phyloP scores from a whole-genome alignment of 2,113 vertebrate genomes.

The Pteropus alecto region DNA sequence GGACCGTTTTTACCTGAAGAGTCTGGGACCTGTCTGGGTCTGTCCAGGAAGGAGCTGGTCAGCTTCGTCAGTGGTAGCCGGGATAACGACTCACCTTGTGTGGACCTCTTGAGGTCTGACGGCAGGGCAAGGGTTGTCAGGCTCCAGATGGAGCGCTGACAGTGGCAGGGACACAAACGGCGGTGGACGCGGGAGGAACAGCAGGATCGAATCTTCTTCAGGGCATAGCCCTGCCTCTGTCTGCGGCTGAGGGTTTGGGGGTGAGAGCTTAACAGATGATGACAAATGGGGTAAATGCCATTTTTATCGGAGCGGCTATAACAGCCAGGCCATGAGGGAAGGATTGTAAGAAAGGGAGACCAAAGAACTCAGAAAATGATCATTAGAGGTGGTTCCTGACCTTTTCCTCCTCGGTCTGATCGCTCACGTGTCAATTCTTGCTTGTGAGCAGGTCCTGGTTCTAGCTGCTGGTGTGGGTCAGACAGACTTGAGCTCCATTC shows the following conservation, averaged over 20 bases:
- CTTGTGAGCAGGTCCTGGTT: not conserved
- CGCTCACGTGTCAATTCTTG: fast-evolving
- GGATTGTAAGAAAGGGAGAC: not conserved
- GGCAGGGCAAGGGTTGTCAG: not conserved
- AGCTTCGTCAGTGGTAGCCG: fast-evolving
- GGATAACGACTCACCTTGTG: not conserved
- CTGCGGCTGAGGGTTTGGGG: not conserved
- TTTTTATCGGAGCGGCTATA: not conserved
- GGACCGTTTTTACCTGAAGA: not conserved
- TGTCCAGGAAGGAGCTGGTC: not conserved
- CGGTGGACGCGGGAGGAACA: too few relatives aligned
- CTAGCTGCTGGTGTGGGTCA: not conserved
- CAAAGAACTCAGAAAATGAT: not conserved
- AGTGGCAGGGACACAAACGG: not conserved
- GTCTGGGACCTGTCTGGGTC: not conserved
- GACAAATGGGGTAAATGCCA: not conserved
- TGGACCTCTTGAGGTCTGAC: not conserved
- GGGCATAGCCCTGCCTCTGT: not conserved
- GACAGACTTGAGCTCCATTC: fast-evolving
- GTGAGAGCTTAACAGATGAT: not conserved
- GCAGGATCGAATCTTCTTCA: not conserved
- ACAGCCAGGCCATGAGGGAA: not conserved
- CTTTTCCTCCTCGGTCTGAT: not conserved
- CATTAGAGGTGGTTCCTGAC: not conserved
- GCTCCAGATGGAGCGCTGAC: not conserved